Evolutionary conservation across 1,140 invertebrate species (phyloP).

Genomic region (Apocrypta bakeri): DNA sequence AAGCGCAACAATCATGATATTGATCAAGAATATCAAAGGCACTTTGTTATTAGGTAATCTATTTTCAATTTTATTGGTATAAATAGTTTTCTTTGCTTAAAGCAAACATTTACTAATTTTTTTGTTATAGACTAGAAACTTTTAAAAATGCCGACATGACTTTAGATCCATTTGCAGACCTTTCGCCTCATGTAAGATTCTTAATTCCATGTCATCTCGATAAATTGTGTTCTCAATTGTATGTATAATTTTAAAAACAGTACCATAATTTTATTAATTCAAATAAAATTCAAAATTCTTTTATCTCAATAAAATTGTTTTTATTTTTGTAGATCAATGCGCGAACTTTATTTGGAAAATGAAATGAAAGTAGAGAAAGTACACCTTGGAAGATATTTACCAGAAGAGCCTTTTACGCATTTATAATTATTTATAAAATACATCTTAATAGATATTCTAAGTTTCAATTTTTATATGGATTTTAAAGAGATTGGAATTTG

Average conservation of each 20-base stretch:
- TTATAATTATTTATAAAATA: conserved; percentile 26
- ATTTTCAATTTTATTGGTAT: background rate
- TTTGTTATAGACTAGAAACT: conserved; percentile 54
- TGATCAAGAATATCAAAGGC: conserved; percentile 52
- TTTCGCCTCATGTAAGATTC: conserved; percentile 59
- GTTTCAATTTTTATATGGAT: background rate
- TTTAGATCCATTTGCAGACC: conserved; percentile 56
- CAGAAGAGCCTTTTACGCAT: background rate
- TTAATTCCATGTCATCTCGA: conserved; percentile 57
- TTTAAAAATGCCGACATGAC: conserved; percentile 47
- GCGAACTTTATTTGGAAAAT: conserved; percentile 28
- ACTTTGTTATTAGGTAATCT: conserved; percentile 57
- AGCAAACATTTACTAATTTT: background rate
- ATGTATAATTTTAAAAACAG: conserved; percentile 30
- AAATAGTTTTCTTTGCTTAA: conserved; percentile 3
- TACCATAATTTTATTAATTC: background rate
- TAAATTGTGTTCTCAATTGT: conserved; percentile 57
- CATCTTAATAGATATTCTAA: background rate
- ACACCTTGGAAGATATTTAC: conserved; percentile 33
- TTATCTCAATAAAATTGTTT: background rate
- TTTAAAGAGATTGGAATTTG: background rate
- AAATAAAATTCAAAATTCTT: background rate
- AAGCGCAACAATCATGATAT: conserved; percentile 54
- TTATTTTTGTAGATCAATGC: conserved; percentile 5
- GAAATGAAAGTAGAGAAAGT: conserved; percentile 21